phyloP scores from a whole-genome alignment of 2,888 invertebrate genomes.

The Mylabris sibirica region DNA sequence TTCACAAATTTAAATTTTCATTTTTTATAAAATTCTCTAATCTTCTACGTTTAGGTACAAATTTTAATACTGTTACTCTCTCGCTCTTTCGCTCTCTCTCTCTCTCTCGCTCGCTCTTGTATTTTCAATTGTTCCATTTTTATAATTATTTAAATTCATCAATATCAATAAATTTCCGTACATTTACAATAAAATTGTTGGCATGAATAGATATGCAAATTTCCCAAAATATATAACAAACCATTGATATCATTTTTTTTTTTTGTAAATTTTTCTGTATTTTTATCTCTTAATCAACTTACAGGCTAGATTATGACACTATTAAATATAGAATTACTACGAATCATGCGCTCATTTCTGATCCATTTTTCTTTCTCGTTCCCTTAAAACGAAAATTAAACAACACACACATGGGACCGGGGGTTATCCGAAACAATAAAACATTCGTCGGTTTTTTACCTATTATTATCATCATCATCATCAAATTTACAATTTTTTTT shows the following conservation, averaged over 20 bases:
- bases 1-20: conserved; percentile 54
- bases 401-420: background rate
- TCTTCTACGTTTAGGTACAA: conserved; percentile 62
- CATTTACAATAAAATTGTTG: conserved; percentile 53
- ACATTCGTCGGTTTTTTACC: too few relatives aligned
- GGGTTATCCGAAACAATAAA: too few relatives aligned
- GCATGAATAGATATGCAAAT: conserved; percentile 59
- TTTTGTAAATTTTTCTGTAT: conserved; percentile 9
- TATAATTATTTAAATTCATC: conserved; percentile 47
- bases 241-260: conserved; percentile 40
- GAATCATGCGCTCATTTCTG: conserved; percentile 33
- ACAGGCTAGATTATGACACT: conserved; percentile 35
- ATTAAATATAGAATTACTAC: conserved; percentile 41
- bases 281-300: background rate
- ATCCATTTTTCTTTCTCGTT: background rate
- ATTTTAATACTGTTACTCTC: conserved; percentile 60
- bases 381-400: background rate
- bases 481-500: conserved; percentile 28
- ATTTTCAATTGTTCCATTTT: conserved; percentile 41
- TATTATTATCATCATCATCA: conserved; percentile 32
- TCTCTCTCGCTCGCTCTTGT: background rate
- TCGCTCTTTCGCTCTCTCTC: background rate
- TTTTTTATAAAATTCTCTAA: conserved; percentile 61
- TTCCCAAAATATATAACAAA: conserved; percentile 42
- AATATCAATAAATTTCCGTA: conserved; percentile 41